Evolutionary conservation across 1,140 invertebrate species (phyloP).

Genomic region (Paramacrobiotus metropolitanus): DNA sequence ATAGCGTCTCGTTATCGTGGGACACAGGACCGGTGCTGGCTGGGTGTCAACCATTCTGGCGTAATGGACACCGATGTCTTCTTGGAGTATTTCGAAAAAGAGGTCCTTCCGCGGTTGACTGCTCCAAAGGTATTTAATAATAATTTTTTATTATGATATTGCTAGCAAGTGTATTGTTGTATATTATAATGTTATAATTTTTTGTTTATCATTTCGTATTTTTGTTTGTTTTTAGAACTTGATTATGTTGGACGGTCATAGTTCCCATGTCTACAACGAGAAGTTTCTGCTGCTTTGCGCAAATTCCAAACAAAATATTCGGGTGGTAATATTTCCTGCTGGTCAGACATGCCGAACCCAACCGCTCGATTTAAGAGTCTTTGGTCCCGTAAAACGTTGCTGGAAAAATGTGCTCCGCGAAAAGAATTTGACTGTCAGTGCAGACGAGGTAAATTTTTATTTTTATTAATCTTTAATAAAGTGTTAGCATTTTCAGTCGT

Average conservation of each 20-base stretch:
- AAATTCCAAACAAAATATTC: neutral
- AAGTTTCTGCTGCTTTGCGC: too few species aligned
- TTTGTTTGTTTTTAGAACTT: neutral
- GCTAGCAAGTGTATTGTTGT: neutral
- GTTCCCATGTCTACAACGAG: neutral
- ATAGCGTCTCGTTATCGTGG: neutral
- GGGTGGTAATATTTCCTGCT: neutral
- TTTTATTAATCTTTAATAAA: too few species aligned
- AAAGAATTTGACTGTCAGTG: too few species aligned
- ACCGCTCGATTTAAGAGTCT: neutral
- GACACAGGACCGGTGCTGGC: neutral
- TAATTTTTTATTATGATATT: neutral
- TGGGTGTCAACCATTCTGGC: neutral
- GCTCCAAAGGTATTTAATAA: neutral
- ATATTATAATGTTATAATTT: neutral
- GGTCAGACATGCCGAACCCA: neutral
- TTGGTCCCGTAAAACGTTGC: neutral
- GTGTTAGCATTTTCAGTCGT: too few species aligned
- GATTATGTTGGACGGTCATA: neutral
- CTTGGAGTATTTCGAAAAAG: too few species aligned
- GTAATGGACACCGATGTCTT: neutral
- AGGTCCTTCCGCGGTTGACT: neutral
- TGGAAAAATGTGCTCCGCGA: too few species aligned
- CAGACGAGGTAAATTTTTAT: too few species aligned
- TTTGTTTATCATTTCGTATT: neutral